Percentiles rank a stretch among this genome's conserved stretches.
These are phyloP conservation scores for Chelonus formosanus DNA, from an alignment of 2,888 invertebrate species.

Conservation along the genomic window DNA sequence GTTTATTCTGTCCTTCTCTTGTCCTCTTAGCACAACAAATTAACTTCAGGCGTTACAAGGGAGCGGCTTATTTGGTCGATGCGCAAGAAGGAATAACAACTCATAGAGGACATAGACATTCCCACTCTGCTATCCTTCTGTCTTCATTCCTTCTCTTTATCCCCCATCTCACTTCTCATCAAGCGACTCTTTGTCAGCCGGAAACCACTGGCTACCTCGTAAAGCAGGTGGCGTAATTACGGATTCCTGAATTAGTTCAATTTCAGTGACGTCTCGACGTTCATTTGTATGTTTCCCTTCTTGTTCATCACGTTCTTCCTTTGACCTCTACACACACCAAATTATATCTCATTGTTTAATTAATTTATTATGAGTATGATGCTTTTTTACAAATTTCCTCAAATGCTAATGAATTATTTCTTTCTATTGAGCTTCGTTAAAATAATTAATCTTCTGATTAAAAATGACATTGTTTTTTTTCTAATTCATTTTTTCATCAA, in stretches of 20 bases:
- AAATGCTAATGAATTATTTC: too few species aligned
- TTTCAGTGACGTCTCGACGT: slow-evolving; percentile 4
- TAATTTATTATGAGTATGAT: too few species aligned
- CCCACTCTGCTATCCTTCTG: neutral
- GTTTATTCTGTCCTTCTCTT: slow-evolving; percentile 13
- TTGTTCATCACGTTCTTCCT: neutral
- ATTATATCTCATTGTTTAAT: too few species aligned
- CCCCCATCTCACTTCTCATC: slow-evolving; percentile 17
- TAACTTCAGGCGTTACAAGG: slow-evolving; percentile 19
- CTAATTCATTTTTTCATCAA: too few species aligned
- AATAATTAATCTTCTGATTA: too few species aligned
- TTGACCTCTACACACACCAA: neutral
- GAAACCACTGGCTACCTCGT: slow-evolving; percentile 26
- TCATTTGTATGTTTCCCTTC: slow-evolving; percentile 7
- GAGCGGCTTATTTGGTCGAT: slow-evolving; percentile 32
- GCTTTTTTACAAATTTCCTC: too few species aligned
- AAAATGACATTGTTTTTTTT: too few species aligned
- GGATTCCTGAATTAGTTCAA: slow-evolving; percentile 31
- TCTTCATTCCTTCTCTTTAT: neutral
- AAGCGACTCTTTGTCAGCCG: slow-evolving; percentile 18
- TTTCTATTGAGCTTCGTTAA: too few species aligned
- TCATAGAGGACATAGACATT: slow-evolving; percentile 11
- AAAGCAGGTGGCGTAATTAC: slow-evolving; percentile 34
- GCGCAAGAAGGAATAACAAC: slow-evolving; percentile 21
- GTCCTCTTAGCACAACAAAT: slow-evolving; percentile 15